Percentiles rank a stretch among this genome's conserved stretches.
Conservation (phyloP, 2,113 vertebrate species). For the Psilopogon haemacephalus region DNA sequence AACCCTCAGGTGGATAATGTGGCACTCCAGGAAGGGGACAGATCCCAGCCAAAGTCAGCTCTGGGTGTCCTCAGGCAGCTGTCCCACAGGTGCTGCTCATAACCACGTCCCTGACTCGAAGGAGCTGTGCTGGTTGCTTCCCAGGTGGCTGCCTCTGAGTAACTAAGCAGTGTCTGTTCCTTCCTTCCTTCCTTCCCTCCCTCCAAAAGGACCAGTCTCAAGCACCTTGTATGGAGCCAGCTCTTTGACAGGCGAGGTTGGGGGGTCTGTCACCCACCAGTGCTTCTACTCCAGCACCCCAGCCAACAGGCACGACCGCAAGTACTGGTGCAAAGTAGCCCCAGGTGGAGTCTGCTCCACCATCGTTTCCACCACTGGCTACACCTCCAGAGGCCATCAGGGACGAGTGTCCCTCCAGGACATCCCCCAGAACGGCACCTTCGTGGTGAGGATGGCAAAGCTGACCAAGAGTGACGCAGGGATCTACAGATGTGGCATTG, state of each 20-base stretch:
- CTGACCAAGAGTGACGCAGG: constrained; percentile 41
- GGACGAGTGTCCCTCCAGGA: constrained; percentile 58
- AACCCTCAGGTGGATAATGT: rapidly evolving
- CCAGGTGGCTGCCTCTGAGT: not conserved
- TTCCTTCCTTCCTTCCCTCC: not conserved
- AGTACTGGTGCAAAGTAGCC: constrained; percentile 71
- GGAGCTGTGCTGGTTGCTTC: rapidly evolving
- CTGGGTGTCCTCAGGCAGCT: not conserved
- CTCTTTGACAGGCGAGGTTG: constrained; percentile 26
- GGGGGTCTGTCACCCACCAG: constrained; percentile 62
- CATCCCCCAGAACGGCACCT: not conserved
- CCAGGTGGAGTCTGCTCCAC: constrained; percentile 1
- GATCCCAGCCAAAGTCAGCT: not conserved
- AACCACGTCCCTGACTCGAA: rapidly evolving
- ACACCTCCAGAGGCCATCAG: not conserved
- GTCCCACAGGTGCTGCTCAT: not conserved
- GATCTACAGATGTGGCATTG: constrained; percentile 73
- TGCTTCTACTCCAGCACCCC: constrained; percentile 59
- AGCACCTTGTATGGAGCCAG: constrained; percentile 42
- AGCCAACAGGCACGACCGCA: constrained; percentile 68
- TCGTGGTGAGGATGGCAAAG: constrained; percentile 45
- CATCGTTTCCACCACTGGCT: constrained; percentile 57
- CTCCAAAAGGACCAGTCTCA: not conserved
- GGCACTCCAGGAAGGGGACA: not conserved
- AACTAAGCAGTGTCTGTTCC: not conserved